Conservation (phyloP, 1,140 invertebrate species). For the Anoplophora glabripennis region DNA sequence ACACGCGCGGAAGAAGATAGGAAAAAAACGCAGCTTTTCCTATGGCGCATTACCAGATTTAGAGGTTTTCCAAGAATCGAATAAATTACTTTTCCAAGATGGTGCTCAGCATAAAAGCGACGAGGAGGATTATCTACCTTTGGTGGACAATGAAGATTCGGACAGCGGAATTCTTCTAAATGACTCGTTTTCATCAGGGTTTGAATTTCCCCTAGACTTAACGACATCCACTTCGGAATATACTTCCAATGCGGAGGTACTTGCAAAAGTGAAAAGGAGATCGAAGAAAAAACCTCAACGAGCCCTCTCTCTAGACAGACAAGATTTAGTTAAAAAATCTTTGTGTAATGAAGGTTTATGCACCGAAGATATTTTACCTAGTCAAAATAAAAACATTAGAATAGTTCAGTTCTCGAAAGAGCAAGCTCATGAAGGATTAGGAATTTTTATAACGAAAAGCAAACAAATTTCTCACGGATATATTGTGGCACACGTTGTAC, state of each 20-base stretch:
- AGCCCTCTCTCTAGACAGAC: no score
- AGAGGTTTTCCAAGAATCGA: conserved; percentile 66
- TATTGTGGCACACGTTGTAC: conserved; percentile 79
- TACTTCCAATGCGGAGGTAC: no score
- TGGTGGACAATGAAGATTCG: conserved; percentile 57
- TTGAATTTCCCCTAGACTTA: conserved; percentile 55
- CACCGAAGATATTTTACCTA: conserved; percentile 14
- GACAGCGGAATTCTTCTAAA: conserved; percentile 75
- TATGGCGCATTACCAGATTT: conserved; percentile 71
- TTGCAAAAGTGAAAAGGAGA: no score
- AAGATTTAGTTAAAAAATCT: no score
- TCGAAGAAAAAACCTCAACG: no score
- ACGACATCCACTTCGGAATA: no score
- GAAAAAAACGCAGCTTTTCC: conserved; percentile 68
- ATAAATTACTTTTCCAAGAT: conserved; percentile 59
- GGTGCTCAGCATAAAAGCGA: conserved; percentile 53
- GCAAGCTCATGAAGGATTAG: conserved; percentile 68
- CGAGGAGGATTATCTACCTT: conserved; percentile 51
- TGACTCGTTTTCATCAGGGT: conserved; percentile 64
- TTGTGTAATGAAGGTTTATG: conserved; percentile 2
- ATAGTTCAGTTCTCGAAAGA: conserved; percentile 67
- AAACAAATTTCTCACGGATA: conserved; percentile 69
- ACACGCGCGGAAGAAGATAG: conserved; percentile 51
- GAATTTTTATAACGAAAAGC: conserved; percentile 80
- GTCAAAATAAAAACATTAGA: conserved; percentile 45